Base-by-base conservation (phyloP, 2,888 invertebrate species). In the Himalopsyche japonica region DNA sequence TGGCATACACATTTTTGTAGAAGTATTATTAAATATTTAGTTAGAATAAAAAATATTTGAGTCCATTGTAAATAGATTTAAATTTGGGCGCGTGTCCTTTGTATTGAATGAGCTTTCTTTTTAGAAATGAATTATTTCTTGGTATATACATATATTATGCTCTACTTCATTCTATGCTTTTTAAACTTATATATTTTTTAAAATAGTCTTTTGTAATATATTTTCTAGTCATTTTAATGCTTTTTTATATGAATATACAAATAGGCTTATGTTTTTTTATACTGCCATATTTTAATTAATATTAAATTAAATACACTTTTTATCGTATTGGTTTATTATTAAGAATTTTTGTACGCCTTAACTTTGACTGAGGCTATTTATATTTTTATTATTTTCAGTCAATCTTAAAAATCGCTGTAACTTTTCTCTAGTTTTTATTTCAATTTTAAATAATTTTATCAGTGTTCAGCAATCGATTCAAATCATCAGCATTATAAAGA, bases 221-320 rank as follows among this genome's bases (percentile, higher is more conserved):
- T 57, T 82, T 82, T 82, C 82, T 82, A 82, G 82, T 82, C 82
- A 82, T 82, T 78, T 82, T 82, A 49, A 78, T 70, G 70, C 70
- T 70, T 27, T 64, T 70, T 70, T 30, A 70, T 70, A 70, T 27
- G 20, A 70, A 30, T 70, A 70, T 70, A 27, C 24, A 70, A 70
- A 70, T 70, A 70, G 27, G 10, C 30, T 27, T 70, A 70, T 12
- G 20, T 27, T 70, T 70, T 15, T 70, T 70, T 70, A 30, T 30
- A 70, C 70, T 27, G 70, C 70, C 24, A 70, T 70, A 70, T 24
- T 70, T 70, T 70, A 70, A 70, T 24, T 70, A 70, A 70, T 70
- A 70, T 70, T 30, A 70, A 12, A 24, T 27, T 70, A 70, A 30
- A 70, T 70, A 43, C 15, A 43, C 15, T 70, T 70, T 70, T 70